Percentiles rank a stretch among this genome's conserved stretches.
Conservation (phyloP, 2,888 invertebrate genomes). For the Cheilosia impressa region DNA sequence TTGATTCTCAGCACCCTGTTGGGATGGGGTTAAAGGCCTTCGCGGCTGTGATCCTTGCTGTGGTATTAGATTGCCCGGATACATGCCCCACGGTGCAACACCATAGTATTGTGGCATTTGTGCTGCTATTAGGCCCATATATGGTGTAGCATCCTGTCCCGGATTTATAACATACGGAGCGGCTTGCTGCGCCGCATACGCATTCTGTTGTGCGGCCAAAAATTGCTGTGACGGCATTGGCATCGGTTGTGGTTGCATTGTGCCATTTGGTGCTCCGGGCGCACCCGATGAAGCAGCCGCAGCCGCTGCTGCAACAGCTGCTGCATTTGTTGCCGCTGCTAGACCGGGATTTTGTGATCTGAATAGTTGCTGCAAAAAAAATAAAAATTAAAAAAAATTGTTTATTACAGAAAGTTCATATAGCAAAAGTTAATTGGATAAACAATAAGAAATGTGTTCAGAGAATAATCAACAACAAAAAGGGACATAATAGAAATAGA, state of each 20-base stretch:
- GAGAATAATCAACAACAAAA: neutral
- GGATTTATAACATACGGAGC: constrained; percentile 95
- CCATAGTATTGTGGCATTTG: constrained; percentile 96
- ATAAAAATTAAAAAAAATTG: neutral
- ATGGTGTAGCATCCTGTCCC: constrained; percentile 89
- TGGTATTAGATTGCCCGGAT: constrained; percentile 91
- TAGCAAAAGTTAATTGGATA: constrained; percentile 31
- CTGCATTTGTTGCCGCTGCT: constrained; percentile 85
- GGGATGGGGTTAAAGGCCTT: constrained; percentile 92
- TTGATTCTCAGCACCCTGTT: constrained; percentile 85
- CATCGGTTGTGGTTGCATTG: constrained; percentile 89
- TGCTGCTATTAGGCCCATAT: constrained; percentile 92
- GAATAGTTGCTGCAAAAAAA: constrained; percentile 90
- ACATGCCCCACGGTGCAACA: constrained; percentile 96
- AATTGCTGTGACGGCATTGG: constrained; percentile 91
- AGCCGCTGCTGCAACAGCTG: constrained; percentile 82
- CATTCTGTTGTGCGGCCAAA: constrained; percentile 89
- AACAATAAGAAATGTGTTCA: constrained; percentile 8
- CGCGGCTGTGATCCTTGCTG: constrained; percentile 88
- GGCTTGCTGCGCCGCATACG: constrained; percentile 87
- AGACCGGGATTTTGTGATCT: constrained; percentile 92
- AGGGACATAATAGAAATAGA: constrained; percentile 1
- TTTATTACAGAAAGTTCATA: constrained; percentile 22
- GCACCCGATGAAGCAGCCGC: constrained; percentile 83
- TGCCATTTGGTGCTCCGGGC: constrained; percentile 87